Evolutionary conservation across 1,140 invertebrate genomes (phyloP).

Genomic region (Drosophila guanche): DNA sequence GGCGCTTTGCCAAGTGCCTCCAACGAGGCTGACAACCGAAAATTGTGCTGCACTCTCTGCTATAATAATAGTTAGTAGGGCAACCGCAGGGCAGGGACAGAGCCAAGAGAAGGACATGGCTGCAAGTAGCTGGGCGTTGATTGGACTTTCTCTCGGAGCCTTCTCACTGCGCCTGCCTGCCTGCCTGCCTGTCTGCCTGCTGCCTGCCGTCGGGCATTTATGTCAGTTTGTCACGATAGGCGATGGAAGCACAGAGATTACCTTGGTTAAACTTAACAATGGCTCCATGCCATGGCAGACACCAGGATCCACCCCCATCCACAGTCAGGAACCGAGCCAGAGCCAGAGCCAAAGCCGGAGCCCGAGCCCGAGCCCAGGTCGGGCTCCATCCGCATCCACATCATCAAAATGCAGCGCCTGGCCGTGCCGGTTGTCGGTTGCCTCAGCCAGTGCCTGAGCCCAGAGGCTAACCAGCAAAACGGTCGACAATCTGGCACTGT

Average conservation of each 20-base stretch:
- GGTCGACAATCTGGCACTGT: constrained; percentile 36
- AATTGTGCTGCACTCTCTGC: constrained; percentile 55
- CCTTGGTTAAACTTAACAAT: constrained; percentile 82
- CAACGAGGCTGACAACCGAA: constrained; percentile 40
- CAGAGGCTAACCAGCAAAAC: constrained; percentile 53
- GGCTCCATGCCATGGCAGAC: constrained; percentile 66
- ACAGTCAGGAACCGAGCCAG: not conserved
- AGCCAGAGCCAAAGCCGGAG: not conserved
- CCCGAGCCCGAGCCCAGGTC: constrained; percentile 6
- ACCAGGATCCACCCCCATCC: constrained; percentile 38
- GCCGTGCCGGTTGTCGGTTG: constrained; percentile 38
- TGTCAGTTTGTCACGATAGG: constrained; percentile 82
- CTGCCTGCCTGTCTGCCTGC: not conserved
- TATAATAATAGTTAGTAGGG: constrained; percentile 79
- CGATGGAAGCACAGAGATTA: constrained; percentile 81
- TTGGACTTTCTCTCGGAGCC: constrained; percentile 67
- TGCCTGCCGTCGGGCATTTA: constrained; percentile 74
- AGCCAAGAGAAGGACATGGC: constrained; percentile 32
- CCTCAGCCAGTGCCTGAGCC: constrained; percentile 50
- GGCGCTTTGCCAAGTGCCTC: constrained; percentile 71
- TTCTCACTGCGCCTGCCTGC: constrained; percentile 37
- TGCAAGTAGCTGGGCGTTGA: constrained; percentile 79
- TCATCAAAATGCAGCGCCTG: constrained; percentile 76
- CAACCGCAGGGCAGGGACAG: constrained; percentile 69
- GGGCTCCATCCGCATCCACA: constrained; percentile 39